Evolutionary conservation across 2,888 invertebrate species (phyloP), one percentile per base, ranked within the genome.

Genomic region (Parnassius smintheus): DNA sequence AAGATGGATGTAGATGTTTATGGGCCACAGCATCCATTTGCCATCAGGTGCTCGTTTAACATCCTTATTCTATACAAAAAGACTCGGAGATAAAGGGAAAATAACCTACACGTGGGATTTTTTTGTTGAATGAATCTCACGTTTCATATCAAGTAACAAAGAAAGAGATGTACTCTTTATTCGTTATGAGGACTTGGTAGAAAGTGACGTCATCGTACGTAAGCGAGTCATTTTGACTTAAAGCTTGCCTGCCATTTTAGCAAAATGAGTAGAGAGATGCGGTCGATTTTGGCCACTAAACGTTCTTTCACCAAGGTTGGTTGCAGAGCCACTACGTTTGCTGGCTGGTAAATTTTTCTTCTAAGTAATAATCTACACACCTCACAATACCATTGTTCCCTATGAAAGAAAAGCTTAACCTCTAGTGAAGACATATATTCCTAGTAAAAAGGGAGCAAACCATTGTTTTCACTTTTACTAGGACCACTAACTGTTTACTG

Each of bases 361-460:
- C 25, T 25, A 3, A 25, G 25, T 25, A 25, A 18, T 25, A n/a
- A 18, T 18, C 3, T 18, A 18, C 18, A 18, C 18, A 3, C 25
- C 25, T 25, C 25, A 25, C 25, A 25, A 25, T 25, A 25, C 25
- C 25, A 25, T 25, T 25, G 3, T 25, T 25, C 25, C 25, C 25
- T 25, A 25, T 4, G 25, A 25, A 25, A 25, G 25, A 25, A 2
- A 25, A 25, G 25, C 25, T 69, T 68, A 71, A 85, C 77, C 92
- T 91, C 89, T 76, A 74, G 67, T 65, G 74, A 61, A 72, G 77
- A 81, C 77, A 87, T 92, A 87, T 77, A 75, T 69, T 74, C 91
- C 92, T 92, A 85, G 90, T 92, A 91, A 91, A 92, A 92, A 91
- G 92, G 91, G 92, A 91, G 91, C 92, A 92, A 84, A 82, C 88